Percentiles rank a stretch among this genome's conserved stretches.
Conservation (phyloP, 2,113 vertebrate genomes). For the Pseudolaguvia tuberculata region DNA sequence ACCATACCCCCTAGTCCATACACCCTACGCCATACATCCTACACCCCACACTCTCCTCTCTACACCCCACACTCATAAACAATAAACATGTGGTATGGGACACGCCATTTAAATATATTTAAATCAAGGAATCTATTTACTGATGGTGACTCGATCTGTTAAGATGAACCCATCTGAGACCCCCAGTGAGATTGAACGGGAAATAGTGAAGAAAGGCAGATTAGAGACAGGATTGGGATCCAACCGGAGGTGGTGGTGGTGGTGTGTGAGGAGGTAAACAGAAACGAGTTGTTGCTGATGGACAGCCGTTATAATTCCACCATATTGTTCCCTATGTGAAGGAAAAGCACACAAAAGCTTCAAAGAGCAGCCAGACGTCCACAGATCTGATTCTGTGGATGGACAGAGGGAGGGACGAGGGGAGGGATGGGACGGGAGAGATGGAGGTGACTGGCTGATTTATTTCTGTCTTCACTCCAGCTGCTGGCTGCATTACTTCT, state of each 20-base stretch:
- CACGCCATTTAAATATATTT: background rate
- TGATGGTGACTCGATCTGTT: too few species aligned
- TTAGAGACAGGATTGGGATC: slow-evolving; percentile 53
- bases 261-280: slow-evolving; percentile 33
- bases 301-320: slow-evolving; percentile 41
- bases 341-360: slow-evolving; percentile 48
- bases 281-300: slow-evolving; percentile 23
- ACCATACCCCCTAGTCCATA: too few species aligned
- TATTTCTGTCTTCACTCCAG: slow-evolving; percentile 45
- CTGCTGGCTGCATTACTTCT: slow-evolving; percentile 16
- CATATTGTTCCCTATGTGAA: slow-evolving; percentile 43
- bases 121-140: background rate
- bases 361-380: slow-evolving; percentile 25
- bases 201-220: slow-evolving; percentile 29
- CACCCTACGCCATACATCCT: too few species aligned
- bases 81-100: background rate
- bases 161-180: background rate
- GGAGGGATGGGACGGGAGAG: background rate
- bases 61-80: too few species aligned
- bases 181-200: slow-evolving; percentile 12
- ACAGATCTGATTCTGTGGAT: too few species aligned
- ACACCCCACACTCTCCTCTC: too few species aligned
- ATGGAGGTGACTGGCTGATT: slow-evolving; percentile 46
- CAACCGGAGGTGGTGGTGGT: slow-evolving; percentile 29
- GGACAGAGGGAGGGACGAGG: too few species aligned